phyloP scores from a whole-genome alignment of 2,888 invertebrate species.

The Melanostoma mellinum region DNA sequence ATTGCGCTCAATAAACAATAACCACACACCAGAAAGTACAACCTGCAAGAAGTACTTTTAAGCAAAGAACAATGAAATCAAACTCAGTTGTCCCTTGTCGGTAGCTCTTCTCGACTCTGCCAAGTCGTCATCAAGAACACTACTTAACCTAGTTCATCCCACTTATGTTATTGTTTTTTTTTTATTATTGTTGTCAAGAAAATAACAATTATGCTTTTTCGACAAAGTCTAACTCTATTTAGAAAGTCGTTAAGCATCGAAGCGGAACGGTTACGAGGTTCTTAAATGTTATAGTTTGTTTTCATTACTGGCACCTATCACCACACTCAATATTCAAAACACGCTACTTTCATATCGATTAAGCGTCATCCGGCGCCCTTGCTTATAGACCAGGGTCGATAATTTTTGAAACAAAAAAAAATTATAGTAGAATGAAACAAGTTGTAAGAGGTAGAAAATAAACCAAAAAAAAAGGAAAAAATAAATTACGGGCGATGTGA shows the following conservation, averaged over 20 bases:
- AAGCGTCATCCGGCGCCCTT: slow-evolving; percentile 33
- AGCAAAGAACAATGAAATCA: too few species aligned
- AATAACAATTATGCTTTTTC: slow-evolving; percentile 1
- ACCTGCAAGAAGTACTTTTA: too few species aligned
- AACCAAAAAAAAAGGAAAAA: too few species aligned
- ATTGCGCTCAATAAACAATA: too few species aligned
- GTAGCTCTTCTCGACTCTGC: too few species aligned
- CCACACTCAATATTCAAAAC: slow-evolving; percentile 24
- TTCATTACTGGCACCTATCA: slow-evolving; percentile 17
- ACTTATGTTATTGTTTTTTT: neutral
- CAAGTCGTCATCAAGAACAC: neutral
- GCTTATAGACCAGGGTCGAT: neutral
- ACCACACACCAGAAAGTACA: too few species aligned
- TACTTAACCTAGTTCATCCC: neutral
- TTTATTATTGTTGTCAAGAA: neutral
- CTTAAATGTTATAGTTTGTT: slow-evolving; percentile 38
- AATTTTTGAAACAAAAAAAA: too few species aligned
- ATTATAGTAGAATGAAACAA: too few species aligned
- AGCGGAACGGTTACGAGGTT: slow-evolving; percentile 28
- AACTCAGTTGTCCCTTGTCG: too few species aligned
- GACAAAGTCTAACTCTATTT: neutral
- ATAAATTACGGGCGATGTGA: too few species aligned
- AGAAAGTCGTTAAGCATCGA: slow-evolving; percentile 16
- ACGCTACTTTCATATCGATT: slow-evolving; percentile 40
- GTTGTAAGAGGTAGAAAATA: too few species aligned